A percentile compares a stretch with the other conserved stretches of the same genome.
phyloP scores from a whole-genome alignment of 2,888 invertebrate species.

The Drosophila recens region DNA sequence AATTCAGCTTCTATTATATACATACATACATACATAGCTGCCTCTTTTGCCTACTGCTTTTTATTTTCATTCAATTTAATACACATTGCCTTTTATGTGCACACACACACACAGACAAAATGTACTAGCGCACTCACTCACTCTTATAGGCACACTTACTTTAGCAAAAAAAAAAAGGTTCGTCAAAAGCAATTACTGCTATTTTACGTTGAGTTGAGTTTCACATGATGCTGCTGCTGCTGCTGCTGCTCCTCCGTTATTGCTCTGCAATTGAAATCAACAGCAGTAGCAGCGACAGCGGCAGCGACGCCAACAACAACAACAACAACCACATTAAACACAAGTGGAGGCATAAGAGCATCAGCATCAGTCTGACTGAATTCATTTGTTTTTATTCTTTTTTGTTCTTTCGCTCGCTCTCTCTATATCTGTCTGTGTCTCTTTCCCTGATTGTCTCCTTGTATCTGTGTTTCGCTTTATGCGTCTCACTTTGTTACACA shows the following conservation, averaged over 20 bases:
- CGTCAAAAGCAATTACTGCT: conserved; percentile 77
- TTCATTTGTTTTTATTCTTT: conserved; percentile 59
- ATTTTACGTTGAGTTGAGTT: conserved; percentile 71
- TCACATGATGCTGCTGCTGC: conserved; percentile 51
- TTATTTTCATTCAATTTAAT: conserved; percentile 79
- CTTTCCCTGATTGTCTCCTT: conserved; percentile 45
- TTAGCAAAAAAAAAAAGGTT: conserved; percentile 46
- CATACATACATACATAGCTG: conserved; percentile 8
- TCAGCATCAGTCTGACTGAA: conserved; percentile 38
- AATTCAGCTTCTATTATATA: conserved; percentile 50
- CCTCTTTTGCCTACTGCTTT: conserved; percentile 61
- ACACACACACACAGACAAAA: conserved; percentile 22
- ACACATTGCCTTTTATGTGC: conserved; percentile 65
- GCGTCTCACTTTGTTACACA: conserved; percentile 72
- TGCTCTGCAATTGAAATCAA: conserved; percentile 76
- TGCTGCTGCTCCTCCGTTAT: conserved; percentile 61
- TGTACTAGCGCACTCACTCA: conserved; percentile 19
- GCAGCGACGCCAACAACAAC: conserved; percentile 12
- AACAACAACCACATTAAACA: conserved; percentile 20
- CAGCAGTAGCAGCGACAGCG: conserved; percentile 37
- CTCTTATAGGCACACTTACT: conserved; percentile 12
- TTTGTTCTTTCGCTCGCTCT: conserved; percentile 56
- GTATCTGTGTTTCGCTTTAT: conserved; percentile 46
- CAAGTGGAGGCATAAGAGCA: conserved; percentile 28
- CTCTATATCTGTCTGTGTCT: conserved; percentile 24